Evolutionary conservation across 2,113 vertebrate species (phyloP).

Genomic region (Patagioenas fasciata): DNA sequence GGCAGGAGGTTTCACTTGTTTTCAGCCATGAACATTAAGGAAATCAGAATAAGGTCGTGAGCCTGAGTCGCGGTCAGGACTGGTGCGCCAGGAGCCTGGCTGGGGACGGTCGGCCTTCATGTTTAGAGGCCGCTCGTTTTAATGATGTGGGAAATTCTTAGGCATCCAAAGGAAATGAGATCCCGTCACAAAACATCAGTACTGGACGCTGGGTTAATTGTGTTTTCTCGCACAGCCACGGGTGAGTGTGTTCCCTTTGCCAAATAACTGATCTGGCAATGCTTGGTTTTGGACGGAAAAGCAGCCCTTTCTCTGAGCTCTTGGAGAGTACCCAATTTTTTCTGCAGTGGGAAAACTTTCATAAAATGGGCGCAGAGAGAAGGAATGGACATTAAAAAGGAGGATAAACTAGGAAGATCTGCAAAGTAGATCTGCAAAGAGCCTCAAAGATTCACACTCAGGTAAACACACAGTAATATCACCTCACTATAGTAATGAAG

Average conservation of each 20-base stretch:
- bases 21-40: not conserved
- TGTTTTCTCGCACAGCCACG: not conserved
- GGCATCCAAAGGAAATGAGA: conserved; percentile 16
- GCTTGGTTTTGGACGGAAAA: not conserved
- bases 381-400: not conserved
- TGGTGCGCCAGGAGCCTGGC: conserved; percentile 18
- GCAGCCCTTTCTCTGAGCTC: not conserved
- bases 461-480: not conserved
- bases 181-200: not conserved
- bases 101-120: not conserved
- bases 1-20: not conserved
- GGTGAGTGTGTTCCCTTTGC: not conserved
- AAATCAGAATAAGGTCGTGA: not conserved
- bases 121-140: conserved; percentile 17
- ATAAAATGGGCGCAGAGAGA: not conserved
- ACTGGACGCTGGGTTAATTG: not conserved
- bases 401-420: not conserved
- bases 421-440: not conserved
- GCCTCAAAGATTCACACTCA: not conserved
- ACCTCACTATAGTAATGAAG: not conserved
- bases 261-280: conserved; percentile 14
- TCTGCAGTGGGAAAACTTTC: not conserved
- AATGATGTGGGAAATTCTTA: conserved; percentile 43
- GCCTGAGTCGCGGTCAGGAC: not conserved
- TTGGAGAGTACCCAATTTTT: not conserved